Evolutionary conservation across 2,113 vertebrate species (phyloP), one percentile per base, ranked within the genome.

Genomic region (Craseonycteris thonglongyai): DNA sequence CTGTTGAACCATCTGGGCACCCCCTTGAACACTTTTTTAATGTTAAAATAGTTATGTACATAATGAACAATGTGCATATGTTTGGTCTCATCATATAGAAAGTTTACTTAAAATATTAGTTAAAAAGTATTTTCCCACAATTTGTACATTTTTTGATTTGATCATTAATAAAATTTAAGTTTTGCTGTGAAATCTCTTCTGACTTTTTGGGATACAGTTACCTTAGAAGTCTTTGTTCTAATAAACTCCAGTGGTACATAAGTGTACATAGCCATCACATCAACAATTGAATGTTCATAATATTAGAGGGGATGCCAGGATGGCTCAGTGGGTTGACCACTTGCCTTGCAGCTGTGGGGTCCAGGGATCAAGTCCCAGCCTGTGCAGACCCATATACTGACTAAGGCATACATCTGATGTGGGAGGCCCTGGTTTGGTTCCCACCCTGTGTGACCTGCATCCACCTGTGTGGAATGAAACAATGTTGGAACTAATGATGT

Each of bases 71-170:
- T 28, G 26, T 81, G 8, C 16, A 12, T 33, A 11, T 45, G 61
- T 51, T 72, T 79, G 24, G 58, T 66, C 3, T 94, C 26, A 35
- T 87, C 18, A 45, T 40, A 38, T 47, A 81, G 56, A 69, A 79
- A 71, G 21, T 82, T 93, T 86, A 74, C 54, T 81, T 92, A 84
- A 90, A 85, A 56, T 88, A 26, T 33, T 80, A 82, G 10, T 59
- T 83, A 19, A 71, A 88, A 94, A 90, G 14, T 49, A 10, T 72
- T 80, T 93, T 92, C 51, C 15, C 14, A 54, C 2, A 54, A 68
- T 24, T 35, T 66, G 22, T 38, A 11, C 9, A 42, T 88, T 49
- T 75, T n/a, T 81, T 76, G 28, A 68, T 85, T 94, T 89, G 4
- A 24, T 79, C 42, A 12, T 66, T 30, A 69, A 85, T 61, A 30